Evolutionary conservation across 2,888 invertebrate genomes (phyloP), one percentile per base, ranked within the genome.

Genomic region (Nebria brevicollis): DNA sequence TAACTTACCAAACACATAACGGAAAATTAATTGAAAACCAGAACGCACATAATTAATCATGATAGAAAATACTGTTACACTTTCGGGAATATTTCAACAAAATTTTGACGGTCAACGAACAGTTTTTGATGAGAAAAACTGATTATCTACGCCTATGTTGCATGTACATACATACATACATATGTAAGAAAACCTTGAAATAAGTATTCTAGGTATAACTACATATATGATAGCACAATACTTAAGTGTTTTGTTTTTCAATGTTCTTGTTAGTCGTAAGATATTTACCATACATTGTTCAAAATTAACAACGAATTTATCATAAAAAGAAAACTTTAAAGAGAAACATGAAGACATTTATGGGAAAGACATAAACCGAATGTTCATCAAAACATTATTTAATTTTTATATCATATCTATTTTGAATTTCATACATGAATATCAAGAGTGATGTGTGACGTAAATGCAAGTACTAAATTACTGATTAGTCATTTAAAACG

Each of bases 11-110:
- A 78, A 73, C 43, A 66, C 25, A 77, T 79, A 79, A 79, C 79
- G 79, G 74, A 79, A 79, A 74, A 79, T 75, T 79, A 79, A 79
- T 79, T 79, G 43, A 79, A 79, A 79, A 79, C 68, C 66, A 66
- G 66, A 74, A 79, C 72, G 72, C 64, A 41, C 64, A 41, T 72
- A 66, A 73, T 78, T 78, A 78, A 78, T 65, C 72, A 65, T 41
- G 66, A 65, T 73, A 65, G 13, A 73, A 66, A 41, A 34, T 78
- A 78, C 26, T 34, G 77, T 34, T 77, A 77, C 73, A 78, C 73
- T 73, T 78, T 72, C 78, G 73, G 72, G 72, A 26, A 73, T 65
- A 65, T 25, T 42, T 54, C 1, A 70, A 77, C 70, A 68, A 68
- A 25, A 11, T 6, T 25, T 77, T 42, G 15, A 68, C 42, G 34